Evolutionary conservation across 2,797 vertebrate genomes (phyloP).

Genomic region (Artibeus jamaicensis): DNA sequence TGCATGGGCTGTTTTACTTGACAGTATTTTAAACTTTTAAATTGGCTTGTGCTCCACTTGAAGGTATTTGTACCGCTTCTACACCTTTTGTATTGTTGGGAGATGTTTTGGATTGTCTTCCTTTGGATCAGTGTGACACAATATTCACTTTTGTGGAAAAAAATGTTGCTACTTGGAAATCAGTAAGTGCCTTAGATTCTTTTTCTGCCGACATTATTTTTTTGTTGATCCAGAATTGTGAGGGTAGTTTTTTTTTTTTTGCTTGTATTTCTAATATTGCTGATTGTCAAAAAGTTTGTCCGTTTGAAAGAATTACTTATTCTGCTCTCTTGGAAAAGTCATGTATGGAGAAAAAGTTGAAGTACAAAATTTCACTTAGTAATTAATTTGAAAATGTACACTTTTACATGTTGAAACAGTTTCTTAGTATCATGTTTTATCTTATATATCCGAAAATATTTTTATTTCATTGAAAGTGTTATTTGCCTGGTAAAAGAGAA

Average conservation of each 20-base stretch:
- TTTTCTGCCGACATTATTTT: constrained; percentile 9
- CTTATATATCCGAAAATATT: neutral
- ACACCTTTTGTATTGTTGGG: constrained; percentile 96
- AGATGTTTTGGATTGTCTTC: constrained; percentile 97
- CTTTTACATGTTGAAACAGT: neutral
- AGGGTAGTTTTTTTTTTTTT: neutral
- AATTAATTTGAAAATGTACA: constrained; percentile 35
- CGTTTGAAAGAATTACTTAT: neutral
- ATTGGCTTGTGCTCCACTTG: constrained; percentile 8
- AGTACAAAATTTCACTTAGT: neutral
- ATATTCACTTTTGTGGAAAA: constrained; percentile 99
- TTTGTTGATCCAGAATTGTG: neutral
- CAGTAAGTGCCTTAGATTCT: constrained; percentile 84
- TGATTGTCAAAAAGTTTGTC: constrained; percentile 13
- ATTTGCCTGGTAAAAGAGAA: neutral
- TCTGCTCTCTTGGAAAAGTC: neutral
- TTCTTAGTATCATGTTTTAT: neutral
- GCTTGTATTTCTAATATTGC: constrained; percentile 37
- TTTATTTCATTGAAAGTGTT: constrained; percentile 39
- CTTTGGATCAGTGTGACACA: constrained; percentile 95
- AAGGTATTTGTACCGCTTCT: constrained; percentile 96
- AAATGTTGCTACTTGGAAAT: constrained; percentile 98
- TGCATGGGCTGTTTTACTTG: neutral
- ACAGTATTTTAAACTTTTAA: constrained; percentile 27
- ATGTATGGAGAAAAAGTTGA: constrained; percentile 35